A percentile compares a stretch with the other conserved stretches of the same genome.
Evolutionary conservation across 2,113 vertebrate genomes (phyloP).

Genomic region (Larimichthys polyactis): DNA sequence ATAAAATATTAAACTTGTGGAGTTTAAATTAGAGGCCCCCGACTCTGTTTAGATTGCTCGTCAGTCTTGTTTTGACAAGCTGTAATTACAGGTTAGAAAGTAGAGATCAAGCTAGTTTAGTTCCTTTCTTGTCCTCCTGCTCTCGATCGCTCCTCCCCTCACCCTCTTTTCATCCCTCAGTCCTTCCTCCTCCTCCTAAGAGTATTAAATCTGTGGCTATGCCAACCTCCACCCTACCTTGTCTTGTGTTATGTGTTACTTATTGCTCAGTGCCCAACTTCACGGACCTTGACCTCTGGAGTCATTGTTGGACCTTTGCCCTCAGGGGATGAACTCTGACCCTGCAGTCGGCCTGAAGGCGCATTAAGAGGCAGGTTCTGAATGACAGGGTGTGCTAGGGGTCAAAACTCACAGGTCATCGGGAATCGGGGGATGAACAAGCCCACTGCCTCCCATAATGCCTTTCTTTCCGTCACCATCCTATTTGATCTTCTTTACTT

Average conservation of each 20-base stretch:
- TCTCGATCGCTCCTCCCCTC: background rate
- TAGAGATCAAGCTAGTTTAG: background rate
- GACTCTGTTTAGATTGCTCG: conserved; percentile 37
- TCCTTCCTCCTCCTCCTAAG: background rate
- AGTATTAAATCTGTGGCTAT: background rate
- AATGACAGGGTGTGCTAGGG: conserved; percentile 58
- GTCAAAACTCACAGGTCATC: conserved; percentile 69
- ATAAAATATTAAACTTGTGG: conserved; percentile 21
- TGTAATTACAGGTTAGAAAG: conserved; percentile 56
- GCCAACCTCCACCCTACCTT: background rate
- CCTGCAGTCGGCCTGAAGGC: conserved; percentile 45
- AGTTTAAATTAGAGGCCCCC: conserved; percentile 50
- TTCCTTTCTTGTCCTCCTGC: conserved; percentile 13
- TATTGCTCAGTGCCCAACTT: conserved; percentile 2
- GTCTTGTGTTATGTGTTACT: background rate
- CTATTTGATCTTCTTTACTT: background rate
- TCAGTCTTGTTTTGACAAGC: conserved; percentile 50
- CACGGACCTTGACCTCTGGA: background rate
- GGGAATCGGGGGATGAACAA: conserved; percentile 20
- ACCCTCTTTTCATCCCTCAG: background rate
- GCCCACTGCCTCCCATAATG: conserved; percentile 18
- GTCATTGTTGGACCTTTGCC: conserved; percentile 47
- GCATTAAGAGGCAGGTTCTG: conserved; percentile 47
- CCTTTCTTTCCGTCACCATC: background rate
- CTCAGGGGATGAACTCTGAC: conserved; percentile 57